Evolutionary conservation across 1,140 invertebrate species (phyloP), one percentile per base, ranked within the genome.

Genomic region (Zaprionus africanus): DNA sequence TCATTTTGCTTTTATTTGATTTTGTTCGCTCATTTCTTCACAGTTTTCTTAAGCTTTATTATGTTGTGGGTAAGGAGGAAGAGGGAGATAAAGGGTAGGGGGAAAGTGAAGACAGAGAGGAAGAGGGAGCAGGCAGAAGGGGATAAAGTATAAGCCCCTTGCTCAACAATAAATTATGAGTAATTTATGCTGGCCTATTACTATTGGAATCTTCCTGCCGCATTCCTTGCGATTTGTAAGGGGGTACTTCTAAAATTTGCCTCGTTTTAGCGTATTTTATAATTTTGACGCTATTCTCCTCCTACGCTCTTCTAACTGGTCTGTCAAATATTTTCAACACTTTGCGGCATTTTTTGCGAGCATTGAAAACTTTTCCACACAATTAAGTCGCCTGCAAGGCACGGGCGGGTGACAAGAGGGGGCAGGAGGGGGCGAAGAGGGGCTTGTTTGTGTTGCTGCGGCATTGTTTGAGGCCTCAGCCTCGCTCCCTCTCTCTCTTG

Each of bases 341-440:
- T 84, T 75, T 69, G 72, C 67, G 60, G 81, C 43, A 68, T 78
- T 79, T 78, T 83, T 76, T 46, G 41, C 70, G 65, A 74, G 78
- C 68, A 68, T 49, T 65, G 31, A 57, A 84, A 84, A 84, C 24
- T 85, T 84, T 84, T 81, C 78, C 82, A 60, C 78, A 81, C 82
- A 85, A 84, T 84, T 84, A 85, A 84, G 78, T 78, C 46, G 62
- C 6, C 15, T 38, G 63, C 59, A 70, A 28, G 15, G 15, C 15
- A n/a, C 6, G 63, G 71, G 43, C 5, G 78, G 63, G 54, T 11
- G 46, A 28, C n/a, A 56, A 24, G 49, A 56, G 57, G 73, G 65
- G 43, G 60, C 62, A 65, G 17, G 59, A 61, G 67, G 26, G 4
- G 9, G 3, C 7, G 15, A 28, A 19, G 26, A 2, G 60, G n/a